Percentiles rank a stretch among this genome's conserved stretches.
Conservation (phyloP, 2,113 vertebrate species). For the Microcebus griseorufus region DNA sequence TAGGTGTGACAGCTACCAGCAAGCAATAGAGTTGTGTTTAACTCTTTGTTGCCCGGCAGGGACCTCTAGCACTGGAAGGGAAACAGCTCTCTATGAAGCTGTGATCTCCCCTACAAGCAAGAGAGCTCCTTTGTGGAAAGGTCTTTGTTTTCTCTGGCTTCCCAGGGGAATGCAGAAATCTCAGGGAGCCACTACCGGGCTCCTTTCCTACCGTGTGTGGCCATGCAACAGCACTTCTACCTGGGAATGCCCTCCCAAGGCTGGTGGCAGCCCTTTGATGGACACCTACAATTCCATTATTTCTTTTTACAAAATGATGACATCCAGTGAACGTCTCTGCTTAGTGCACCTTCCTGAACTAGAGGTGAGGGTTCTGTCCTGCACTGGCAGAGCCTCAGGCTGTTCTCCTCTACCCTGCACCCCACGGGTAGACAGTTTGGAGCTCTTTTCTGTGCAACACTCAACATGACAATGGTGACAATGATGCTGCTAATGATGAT, state of each 20-base stretch:
- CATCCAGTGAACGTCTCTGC: background rate
- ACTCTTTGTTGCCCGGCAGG: background rate
- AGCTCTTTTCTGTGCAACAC: background rate
- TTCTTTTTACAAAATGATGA: background rate
- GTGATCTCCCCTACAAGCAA: too few relatives aligned
- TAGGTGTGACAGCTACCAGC: background rate
- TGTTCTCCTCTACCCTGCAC: background rate
- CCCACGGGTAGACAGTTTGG: background rate
- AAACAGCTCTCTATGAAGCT: background rate
- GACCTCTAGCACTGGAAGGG: background rate
- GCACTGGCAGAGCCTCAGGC: background rate
- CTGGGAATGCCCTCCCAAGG: background rate
- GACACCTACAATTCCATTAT: background rate
- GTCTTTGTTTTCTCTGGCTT: background rate
- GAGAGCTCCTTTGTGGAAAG: background rate
- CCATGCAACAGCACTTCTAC: background rate
- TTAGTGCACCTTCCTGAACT: background rate
- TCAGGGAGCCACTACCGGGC: rapidly evolving
- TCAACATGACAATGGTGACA: background rate
- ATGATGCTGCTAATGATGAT: background rate
- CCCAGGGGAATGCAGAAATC: background rate
- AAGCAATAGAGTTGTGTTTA: background rate
- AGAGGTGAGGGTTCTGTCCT: background rate
- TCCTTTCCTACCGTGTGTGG: too few relatives aligned
- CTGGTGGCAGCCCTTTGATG: background rate